phyloP scores from a whole-genome alignment of 2,888 invertebrate species.

The Microctonus brassicae region DNA sequence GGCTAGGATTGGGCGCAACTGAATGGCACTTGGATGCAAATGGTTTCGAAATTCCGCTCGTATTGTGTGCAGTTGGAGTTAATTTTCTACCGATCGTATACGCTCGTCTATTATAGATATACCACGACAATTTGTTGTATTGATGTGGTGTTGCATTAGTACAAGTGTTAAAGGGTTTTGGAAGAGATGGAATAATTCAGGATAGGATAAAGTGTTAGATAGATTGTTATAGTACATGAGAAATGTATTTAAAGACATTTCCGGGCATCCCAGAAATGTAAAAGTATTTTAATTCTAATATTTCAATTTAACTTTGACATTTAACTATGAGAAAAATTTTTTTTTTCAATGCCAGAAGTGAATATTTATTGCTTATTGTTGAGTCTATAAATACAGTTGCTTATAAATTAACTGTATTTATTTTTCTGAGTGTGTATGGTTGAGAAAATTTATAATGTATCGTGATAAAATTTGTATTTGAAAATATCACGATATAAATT shows the following conservation, averaged over 20 bases:
- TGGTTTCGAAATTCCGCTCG: slow-evolving; percentile 52
- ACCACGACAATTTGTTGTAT: not conserved
- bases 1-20: slow-evolving; percentile 63
- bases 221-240: too few species aligned
- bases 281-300: too few species aligned
- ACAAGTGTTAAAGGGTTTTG: not conserved
- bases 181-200: slow-evolving; percentile 1
- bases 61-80: slow-evolving; percentile 33
- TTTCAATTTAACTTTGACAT: too few species aligned
- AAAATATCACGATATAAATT: not conserved
- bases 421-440: too few species aligned
- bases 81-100: slow-evolving; percentile 30
- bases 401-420: too few species aligned
- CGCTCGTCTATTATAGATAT: not conserved
- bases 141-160: slow-evolving; percentile 7
- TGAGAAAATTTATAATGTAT: not conserved
- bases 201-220: not conserved
- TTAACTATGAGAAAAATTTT: too few species aligned
- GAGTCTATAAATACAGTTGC: too few species aligned
- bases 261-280: too few species aligned
- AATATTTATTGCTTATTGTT: too few species aligned
- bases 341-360: too few species aligned
- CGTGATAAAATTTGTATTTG: too few species aligned
- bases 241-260: too few species aligned
- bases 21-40: slow-evolving; percentile 67